These are phyloP conservation scores for Centruroides sculpturatus DNA, from an alignment of 1,140 invertebrate species.

Conservation along the genomic window DNA sequence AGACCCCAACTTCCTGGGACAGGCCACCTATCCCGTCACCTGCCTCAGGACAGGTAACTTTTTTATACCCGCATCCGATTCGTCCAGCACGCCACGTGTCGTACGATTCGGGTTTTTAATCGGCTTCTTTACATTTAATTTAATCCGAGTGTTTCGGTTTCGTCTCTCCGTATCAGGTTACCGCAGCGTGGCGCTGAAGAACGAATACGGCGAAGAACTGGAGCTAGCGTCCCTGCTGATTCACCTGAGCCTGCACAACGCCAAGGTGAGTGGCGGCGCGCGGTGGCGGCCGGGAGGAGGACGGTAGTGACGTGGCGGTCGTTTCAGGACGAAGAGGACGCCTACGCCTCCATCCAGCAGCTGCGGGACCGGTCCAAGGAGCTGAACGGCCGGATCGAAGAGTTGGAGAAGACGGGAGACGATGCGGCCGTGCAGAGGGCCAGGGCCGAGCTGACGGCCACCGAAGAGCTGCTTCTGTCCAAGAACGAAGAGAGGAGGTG, in stretches of 20 bases:
- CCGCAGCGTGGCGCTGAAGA: conserved; percentile 76
- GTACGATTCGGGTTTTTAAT: conserved; percentile 14
- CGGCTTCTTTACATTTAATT: neutral
- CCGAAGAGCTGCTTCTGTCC: neutral
- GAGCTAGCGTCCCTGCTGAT: conserved; percentile 83
- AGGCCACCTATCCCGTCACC: conserved; percentile 75
- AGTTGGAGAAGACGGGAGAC: neutral
- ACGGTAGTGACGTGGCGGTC: too few relatives aligned
- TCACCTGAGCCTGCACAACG: conserved; percentile 49
- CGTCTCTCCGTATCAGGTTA: conserved; percentile 44
- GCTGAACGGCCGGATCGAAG: neutral
- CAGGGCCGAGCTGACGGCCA: neutral
- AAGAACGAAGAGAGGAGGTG: neutral
- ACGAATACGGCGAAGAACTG: conserved; percentile 81
- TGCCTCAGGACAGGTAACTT: conserved; percentile 29
- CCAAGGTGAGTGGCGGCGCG: conserved; percentile 21
- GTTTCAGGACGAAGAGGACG: neutral
- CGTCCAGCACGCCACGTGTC: neutral
- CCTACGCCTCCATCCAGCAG: neutral
- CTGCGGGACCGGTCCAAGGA: neutral
- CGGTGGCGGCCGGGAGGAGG: too few relatives aligned
- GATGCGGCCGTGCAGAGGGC: neutral
- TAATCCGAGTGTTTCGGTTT: too few relatives aligned
- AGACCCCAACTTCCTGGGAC: conserved; percentile 92
- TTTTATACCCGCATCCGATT: conserved; percentile 7